Base-by-base conservation (phyloP, 2,113 vertebrate species). In the Actenoides lindsayi region DNA sequence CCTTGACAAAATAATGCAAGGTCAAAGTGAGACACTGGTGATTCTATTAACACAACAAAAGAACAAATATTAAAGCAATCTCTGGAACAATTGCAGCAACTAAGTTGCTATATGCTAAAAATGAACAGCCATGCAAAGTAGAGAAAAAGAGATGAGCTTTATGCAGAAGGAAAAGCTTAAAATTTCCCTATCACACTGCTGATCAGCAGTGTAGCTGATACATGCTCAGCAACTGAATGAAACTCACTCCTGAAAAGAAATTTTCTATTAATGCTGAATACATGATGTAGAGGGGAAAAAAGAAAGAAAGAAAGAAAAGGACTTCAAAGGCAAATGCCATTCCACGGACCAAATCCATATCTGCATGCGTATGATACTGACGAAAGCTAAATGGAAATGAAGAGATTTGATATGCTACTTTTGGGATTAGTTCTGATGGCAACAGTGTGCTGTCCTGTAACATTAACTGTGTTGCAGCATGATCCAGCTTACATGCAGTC, bases 41-140 rank as follows among this genome's bases (percentile, higher is more conserved):
- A 8, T 79, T 89, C 64, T 86, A 90, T 93, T 94, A 96, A 67
- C 91, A 94, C 87, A 95, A 97, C 65, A 95, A 94, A 96, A 94
- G 76, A 94, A 54, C 10, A 89, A 83, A 78, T 94, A 96, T 91
- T 87, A 95, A 96, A 95, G 93, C 68, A 87, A 84, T 93, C 89
- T 94, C 92, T 94, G 65, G 57, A 95, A 94, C 89, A 97, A 94
- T 74, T 95, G 87, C 81, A 93, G 76, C 46, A 89, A 88, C 77
- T 93, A 74, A 80, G 87, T 78, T 87, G 15, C 86, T 86, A 75
- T 48, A 44, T 73, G 84, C 84, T 78, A 94, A 86, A 93, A 97
- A 89, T 39, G 83, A 83, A 76, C 48, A 87, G 35, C 28, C 33
- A 30, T 2, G 9, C 33, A 91, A 93, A 86, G 65, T 70, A 78